Evolutionary conservation across 2,113 vertebrate species (phyloP).

Genomic region (Symphodus melops): DNA sequence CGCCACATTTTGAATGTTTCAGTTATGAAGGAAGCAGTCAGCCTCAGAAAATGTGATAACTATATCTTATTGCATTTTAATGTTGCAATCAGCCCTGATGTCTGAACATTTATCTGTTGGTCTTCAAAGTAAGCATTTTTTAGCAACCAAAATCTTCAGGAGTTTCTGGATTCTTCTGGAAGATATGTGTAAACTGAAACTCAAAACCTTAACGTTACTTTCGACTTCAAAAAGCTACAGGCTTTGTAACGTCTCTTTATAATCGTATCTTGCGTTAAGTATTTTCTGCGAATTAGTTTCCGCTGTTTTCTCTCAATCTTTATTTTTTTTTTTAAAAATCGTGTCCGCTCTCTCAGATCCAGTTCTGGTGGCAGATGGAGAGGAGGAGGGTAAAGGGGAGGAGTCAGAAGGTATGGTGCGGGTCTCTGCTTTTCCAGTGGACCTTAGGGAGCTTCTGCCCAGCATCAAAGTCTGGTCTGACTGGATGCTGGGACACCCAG

Average conservation of each 20-base stretch:
- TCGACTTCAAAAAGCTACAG: too few relatives aligned
- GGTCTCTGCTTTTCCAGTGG: slow-evolving; percentile 90
- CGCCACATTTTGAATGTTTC: too few relatives aligned
- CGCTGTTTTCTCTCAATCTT: not conserved
- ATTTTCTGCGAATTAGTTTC: not conserved
- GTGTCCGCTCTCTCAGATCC: slow-evolving; percentile 75
- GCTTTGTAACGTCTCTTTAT: too few relatives aligned
- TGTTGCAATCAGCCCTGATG: not conserved
- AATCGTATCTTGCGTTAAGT: too few relatives aligned
- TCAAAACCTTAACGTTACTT: too few relatives aligned
- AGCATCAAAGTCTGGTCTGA: slow-evolving; percentile 98
- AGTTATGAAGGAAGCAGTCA: too few relatives aligned
- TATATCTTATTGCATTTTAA: too few relatives aligned
- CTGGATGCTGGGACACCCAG: slow-evolving; percentile 98
- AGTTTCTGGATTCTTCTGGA: too few relatives aligned
- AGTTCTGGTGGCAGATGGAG: slow-evolving; percentile 60
- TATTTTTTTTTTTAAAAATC: not conserved
- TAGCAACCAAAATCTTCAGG: too few relatives aligned
- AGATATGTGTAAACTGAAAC: too few relatives aligned
- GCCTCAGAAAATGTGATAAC: too few relatives aligned
- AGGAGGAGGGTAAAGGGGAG: slow-evolving; percentile 76
- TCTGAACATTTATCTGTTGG: not conserved
- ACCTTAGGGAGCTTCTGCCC: slow-evolving; percentile 94
- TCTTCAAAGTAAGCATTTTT: not conserved
- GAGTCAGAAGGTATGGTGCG: slow-evolving; percentile 87